Percentiles rank a stretch among this genome's conserved stretches.
Conservation (phyloP, 1,140 invertebrate species). For the Drosophila nannoptera region DNA sequence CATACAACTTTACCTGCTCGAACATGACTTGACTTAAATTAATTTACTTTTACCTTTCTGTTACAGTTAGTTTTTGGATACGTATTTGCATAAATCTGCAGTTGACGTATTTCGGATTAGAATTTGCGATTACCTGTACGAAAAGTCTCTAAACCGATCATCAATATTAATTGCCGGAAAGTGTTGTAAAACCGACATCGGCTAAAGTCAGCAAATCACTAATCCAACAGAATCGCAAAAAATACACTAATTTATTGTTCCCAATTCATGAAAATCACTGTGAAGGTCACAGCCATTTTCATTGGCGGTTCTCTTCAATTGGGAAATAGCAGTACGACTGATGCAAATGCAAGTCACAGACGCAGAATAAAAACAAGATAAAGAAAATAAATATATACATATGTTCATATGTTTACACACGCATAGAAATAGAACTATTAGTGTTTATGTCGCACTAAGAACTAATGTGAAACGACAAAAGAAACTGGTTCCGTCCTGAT, state of each 20-base stretch:
- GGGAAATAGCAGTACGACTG: slow-evolving; percentile 20
- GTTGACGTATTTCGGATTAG: too few relatives aligned
- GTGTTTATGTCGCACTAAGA: too few relatives aligned
- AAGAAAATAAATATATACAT: not conserved
- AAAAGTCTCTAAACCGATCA: too few relatives aligned
- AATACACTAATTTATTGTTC: slow-evolving; percentile 18
- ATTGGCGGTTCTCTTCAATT: slow-evolving; percentile 29
- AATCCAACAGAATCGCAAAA: slow-evolving; percentile 33
- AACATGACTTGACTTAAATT: not conserved
- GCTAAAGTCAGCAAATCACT: slow-evolving; percentile 45
- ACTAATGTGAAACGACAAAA: too few relatives aligned
- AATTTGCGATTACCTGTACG: too few relatives aligned
- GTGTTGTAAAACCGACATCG: not conserved
- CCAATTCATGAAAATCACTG: slow-evolving; percentile 36
- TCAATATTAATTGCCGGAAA: too few relatives aligned
- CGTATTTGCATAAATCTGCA: too few relatives aligned
- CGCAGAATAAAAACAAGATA: slow-evolving; percentile 43
- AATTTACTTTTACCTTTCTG: not conserved
- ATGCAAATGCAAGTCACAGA: slow-evolving; percentile 37
- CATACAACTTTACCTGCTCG: not conserved
- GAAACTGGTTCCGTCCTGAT: too few relatives aligned
- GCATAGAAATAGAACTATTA: too few relatives aligned
- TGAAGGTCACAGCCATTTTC: slow-evolving; percentile 50
- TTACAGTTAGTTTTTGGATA: too few relatives aligned
- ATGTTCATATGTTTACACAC: not conserved